Evolutionary conservation across 2,113 vertebrate species (phyloP).

Genomic region (Stomatorhinus ivindoensis): DNA sequence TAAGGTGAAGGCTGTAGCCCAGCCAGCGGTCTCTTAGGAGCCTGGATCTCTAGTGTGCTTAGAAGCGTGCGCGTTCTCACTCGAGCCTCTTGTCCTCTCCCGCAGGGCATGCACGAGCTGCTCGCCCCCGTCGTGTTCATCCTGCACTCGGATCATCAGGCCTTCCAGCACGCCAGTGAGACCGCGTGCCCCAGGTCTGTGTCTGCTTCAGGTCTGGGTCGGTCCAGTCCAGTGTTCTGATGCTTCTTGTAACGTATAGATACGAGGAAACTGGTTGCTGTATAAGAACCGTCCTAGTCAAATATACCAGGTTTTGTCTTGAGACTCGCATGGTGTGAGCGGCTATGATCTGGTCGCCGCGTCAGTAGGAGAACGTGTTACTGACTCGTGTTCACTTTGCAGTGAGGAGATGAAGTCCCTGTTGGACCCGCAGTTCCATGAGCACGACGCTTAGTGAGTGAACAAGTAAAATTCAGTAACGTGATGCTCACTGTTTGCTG

Average conservation of each 20-base stretch:
- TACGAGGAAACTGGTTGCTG: not conserved
- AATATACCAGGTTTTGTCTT: not conserved
- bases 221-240: not conserved
- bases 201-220: not conserved
- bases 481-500: not conserved
- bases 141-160: conserved; percentile 94
- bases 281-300: not conserved
- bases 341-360: not conserved
- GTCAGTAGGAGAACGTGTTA: not conserved
- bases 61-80: not conserved
- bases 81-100: not conserved
- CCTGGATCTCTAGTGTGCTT: not conserved
- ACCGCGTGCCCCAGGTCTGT: conserved; percentile 84
- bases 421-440: conserved; percentile 82
- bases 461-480: not conserved
- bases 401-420: conserved; percentile 93
- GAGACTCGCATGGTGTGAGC: not conserved
- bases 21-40: not conserved
- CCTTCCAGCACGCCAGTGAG: conserved; percentile 92
- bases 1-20: not conserved
- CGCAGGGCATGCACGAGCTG: conserved; percentile 94
- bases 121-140: conserved; percentile 91
- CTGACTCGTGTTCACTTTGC: conserved; percentile 35
- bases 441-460: conserved; percentile 97
- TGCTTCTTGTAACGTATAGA: not conserved